phyloP scores from a whole-genome alignment of 2,113 vertebrate species.

The Peromyscus leucopus region DNA sequence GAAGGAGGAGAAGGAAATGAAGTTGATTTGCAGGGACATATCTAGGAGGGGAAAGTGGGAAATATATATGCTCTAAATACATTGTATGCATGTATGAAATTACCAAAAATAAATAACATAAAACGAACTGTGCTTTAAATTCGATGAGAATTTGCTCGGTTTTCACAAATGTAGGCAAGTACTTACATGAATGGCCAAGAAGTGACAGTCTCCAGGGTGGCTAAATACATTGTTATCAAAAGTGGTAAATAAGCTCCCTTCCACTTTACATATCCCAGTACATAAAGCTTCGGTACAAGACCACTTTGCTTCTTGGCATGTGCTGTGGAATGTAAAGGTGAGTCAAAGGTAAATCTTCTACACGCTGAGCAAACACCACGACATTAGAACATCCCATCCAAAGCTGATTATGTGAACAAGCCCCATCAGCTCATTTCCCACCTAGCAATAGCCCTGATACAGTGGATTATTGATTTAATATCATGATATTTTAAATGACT shows the following conservation, averaged over 20 bases:
- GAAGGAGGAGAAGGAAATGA: neutral
- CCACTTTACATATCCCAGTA: slow-evolving; percentile 83
- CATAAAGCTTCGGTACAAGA: slow-evolving; percentile 75
- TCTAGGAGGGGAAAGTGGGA: too few species aligned
- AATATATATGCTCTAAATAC: neutral
- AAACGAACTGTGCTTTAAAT: neutral
- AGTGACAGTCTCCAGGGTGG: slow-evolving; percentile 82
- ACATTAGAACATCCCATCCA: neutral
- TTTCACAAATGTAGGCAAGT: neutral
- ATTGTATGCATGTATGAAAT: too few species aligned
- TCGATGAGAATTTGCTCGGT: neutral
- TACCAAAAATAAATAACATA: neutral
- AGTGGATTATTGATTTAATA: neutral
- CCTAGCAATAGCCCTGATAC: too few species aligned
- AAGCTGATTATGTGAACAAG: neutral
- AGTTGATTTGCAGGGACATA: neutral
- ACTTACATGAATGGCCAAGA: slow-evolving; percentile 80
- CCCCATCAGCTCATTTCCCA: neutral
- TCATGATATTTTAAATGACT: neutral
- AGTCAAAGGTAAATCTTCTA: neutral
- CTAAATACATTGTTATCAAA: slow-evolving; percentile 80
- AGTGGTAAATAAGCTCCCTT: slow-evolving; percentile 79
- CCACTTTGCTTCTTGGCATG: slow-evolving; percentile 82
- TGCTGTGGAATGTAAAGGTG: slow-evolving; percentile 71
- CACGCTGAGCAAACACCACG: neutral